Base-by-base conservation (phyloP, 2,888 invertebrate species). In the Ceraclea dissimilis region DNA sequence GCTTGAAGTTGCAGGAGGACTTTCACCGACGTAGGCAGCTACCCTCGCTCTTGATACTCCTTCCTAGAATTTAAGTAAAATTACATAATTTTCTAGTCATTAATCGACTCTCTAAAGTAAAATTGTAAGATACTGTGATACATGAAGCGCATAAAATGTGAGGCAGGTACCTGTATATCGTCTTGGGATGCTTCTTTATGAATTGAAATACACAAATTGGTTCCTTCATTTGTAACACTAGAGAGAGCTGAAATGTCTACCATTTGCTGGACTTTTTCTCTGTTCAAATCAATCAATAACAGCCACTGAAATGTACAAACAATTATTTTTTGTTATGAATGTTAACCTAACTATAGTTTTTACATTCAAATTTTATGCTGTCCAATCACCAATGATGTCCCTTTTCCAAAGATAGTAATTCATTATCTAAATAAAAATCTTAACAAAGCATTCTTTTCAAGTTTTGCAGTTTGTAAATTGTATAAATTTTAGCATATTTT, bases 11-110 rank as follows among this genome's bases (percentile, higher is more conserved):
- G 19, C 18, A 46, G 20, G 18, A 46, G 20, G 19, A 4, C 39
- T 4, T 46, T 47, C 50, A 11, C 74, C 71, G 1, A 80, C 77
- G 63, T 78, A 80, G 65, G 79, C 79, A 1, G 76, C 79, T 8
- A 80, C 78, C 54, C 80, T 68, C 1, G 78, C 78, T 62, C 78
- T 69, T 67, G 75, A 75, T 51, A 73, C 74, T 47, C 75, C 76
- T 64, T 79, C 79, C 76, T 78, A 26, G 2, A 51, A 50, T 50
- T 6, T 49, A 20, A 26, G 5, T 22, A 22, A 22, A 48, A 49
- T 39, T 5, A 49, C 20, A 22, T 20, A n/a, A n/a, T n/a, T n/a
- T n/a, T n/a, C n/a, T n/a, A n/a, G n/a, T n/a, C n/a, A n/a, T n/a
- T 13, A n/a, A 10, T 13, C 8, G 16, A 44, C 6, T n/a, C 10